Base-by-base conservation (phyloP, 2,888 invertebrate species). In the Timandra comae region DNA sequence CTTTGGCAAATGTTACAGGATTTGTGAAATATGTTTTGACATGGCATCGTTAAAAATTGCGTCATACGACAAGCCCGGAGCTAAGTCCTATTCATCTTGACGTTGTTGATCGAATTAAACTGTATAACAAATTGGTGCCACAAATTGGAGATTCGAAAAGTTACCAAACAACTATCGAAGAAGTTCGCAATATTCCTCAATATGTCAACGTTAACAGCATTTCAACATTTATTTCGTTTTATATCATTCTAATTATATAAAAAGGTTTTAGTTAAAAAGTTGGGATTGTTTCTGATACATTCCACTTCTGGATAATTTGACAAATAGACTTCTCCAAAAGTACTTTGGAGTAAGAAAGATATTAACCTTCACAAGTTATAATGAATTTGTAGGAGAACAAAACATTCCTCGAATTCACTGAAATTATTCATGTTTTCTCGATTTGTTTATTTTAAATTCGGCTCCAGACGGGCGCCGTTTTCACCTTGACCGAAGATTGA, bases 401-500 rank as follows among this genome's bases (percentile, higher is more conserved):
- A n/a, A 64, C 56, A 56, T 42, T 51, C 49, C 49, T 52, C 62
- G 62, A 57, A 63, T 57, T 60, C 55, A 49, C 35, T 31, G 26
- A 52, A 61, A 63, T 64, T 56, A 64, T 63, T 65, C 56, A 56
- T 47, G 51, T 60, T 60, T 59, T 48, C 46, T 38, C 41, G 43
- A 61, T 58, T 33, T 63, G 63, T 69, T 71, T 79, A 74, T 72
- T 69, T 75, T 65, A 56, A 49, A 53, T 54, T 43, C 59, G 56
- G 63, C 64, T 63, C 56, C 59, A 44, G 46, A 28, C 55, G 49
- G 75, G 70, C 74, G 74, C 68, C 65, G 45, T 30, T 43, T 41
- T 74, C 61, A 77, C 82, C 79, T 84, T 84, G 79, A 77, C 74
- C 73, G 70, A 43, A 56, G 67, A 53, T 56, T 49, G 56, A 46